Evolutionary conservation across 2,888 invertebrate species (phyloP).

Genomic region (Ophioninae sp.): DNA sequence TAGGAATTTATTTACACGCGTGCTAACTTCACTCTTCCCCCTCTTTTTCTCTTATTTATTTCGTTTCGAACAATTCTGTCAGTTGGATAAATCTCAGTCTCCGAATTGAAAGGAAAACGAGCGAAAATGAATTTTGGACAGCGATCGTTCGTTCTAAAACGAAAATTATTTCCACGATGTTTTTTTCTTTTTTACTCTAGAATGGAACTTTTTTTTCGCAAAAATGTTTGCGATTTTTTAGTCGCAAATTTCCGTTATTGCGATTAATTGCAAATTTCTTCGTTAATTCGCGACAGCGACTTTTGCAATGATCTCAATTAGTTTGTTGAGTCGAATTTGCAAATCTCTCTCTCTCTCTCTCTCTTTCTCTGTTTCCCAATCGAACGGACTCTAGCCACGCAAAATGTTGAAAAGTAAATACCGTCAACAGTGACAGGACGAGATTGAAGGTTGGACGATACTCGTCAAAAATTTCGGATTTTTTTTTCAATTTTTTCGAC

Average conservation of each 20-base stretch:
- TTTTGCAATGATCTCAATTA: no score
- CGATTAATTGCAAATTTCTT: constrained; percentile 1
- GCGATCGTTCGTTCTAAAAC: no score
- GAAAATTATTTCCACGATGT: no score
- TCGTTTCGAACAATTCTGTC: constrained; percentile 45
- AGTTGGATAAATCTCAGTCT: constrained; percentile 1
- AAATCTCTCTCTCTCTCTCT: not conserved
- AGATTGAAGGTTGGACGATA: constrained; percentile 71
- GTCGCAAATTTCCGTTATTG: no score
- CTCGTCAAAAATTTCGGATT: constrained; percentile 63
- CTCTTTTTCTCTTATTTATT: constrained; percentile 48
- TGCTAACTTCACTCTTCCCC: constrained; percentile 71
- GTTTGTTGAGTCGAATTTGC: constrained; percentile 17
- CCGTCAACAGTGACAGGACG: constrained; percentile 72
- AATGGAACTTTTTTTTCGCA: no score
- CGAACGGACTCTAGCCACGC: constrained; percentile 68
- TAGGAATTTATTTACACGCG: constrained; percentile 80
- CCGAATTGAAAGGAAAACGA: constrained; percentile 15
- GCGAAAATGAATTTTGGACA: constrained; percentile 6
- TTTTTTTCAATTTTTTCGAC: constrained; percentile 54
- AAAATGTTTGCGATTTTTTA: no score
- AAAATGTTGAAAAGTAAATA: constrained; percentile 74
- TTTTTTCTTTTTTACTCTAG: no score
- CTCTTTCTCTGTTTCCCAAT: not conserved
- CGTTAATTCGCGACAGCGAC: not conserved